A percentile compares a stretch with the other conserved stretches of the same genome.
Evolutionary conservation across 2,113 vertebrate genomes (phyloP).

Genomic region (Corynorhinus townsendii): DNA sequence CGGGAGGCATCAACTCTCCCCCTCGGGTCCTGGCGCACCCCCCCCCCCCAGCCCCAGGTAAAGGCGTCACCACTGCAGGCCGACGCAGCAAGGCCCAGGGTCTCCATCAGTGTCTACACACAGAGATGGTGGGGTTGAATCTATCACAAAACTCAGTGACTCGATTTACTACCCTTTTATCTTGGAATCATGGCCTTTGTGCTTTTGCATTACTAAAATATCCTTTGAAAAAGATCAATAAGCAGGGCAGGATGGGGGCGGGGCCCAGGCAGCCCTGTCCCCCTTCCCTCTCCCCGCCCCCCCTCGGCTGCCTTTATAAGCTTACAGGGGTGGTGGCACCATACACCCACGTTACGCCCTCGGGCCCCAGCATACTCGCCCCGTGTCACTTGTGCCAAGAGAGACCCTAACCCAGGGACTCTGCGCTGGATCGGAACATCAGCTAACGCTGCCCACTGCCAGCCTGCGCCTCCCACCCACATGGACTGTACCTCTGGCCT

Average conservation of each 20-base stretch:
- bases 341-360: not conserved
- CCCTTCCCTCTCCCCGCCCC: not conserved
- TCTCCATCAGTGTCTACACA: not conserved
- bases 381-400: not conserved
- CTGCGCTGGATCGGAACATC: slow-evolving; percentile 42
- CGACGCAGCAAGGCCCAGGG: too few relatives aligned
- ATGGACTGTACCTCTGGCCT: not conserved
- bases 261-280: not conserved
- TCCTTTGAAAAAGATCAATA: not conserved
- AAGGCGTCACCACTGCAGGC: not conserved
- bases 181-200: not conserved
- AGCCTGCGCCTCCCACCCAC: not conserved
- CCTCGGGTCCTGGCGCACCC: fast-evolving
- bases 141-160: not conserved
- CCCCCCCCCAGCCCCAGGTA: not conserved
- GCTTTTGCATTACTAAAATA: not conserved
- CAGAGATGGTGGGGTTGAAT: not conserved
- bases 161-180: not conserved
- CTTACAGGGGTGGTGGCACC: slow-evolving; percentile 7
- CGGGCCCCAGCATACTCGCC: not conserved
- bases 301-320: slow-evolving; percentile 50
- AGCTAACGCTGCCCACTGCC: slow-evolving; percentile 19
- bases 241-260: slow-evolving; percentile 1
- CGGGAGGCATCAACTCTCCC: not conserved
- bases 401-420: not conserved